phyloP scores from a whole-genome alignment of 2,113 vertebrate species.

The Probosciger aterrimus region DNA sequence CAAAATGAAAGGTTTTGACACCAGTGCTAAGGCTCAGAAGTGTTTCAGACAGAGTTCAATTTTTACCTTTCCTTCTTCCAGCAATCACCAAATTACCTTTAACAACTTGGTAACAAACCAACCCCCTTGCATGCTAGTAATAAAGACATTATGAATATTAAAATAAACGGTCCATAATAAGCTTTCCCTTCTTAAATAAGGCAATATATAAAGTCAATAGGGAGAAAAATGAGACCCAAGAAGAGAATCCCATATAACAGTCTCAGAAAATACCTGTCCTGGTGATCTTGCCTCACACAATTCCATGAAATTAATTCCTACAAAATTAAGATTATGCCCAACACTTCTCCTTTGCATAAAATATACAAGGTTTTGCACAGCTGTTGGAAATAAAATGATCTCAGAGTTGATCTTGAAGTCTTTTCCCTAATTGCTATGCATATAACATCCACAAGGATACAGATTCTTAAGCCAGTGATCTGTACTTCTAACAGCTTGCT shows the following conservation, averaged over 20 bases:
- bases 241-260: background rate
- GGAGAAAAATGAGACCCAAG: background rate
- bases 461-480: background rate
- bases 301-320: background rate
- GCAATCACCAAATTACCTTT: background rate
- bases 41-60: background rate
- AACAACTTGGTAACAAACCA: background rate
- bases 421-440: background rate
- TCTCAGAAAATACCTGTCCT: background rate
- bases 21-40: background rate
- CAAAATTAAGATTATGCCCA: background rate
- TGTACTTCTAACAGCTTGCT: background rate
- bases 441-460: rapidly evolving
- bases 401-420: background rate
- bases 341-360: background rate
- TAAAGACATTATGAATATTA: background rate
- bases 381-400: background rate
- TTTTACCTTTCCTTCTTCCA: background rate
- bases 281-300: background rate
- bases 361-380: background rate
- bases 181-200: background rate
- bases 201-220: background rate
- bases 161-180: background rate
- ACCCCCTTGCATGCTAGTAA: background rate
- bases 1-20: background rate